Evolutionary conservation across 2,113 vertebrate genomes (phyloP), one percentile per base, ranked within the genome.

Genomic region (Vulpes ferrilata): DNA sequence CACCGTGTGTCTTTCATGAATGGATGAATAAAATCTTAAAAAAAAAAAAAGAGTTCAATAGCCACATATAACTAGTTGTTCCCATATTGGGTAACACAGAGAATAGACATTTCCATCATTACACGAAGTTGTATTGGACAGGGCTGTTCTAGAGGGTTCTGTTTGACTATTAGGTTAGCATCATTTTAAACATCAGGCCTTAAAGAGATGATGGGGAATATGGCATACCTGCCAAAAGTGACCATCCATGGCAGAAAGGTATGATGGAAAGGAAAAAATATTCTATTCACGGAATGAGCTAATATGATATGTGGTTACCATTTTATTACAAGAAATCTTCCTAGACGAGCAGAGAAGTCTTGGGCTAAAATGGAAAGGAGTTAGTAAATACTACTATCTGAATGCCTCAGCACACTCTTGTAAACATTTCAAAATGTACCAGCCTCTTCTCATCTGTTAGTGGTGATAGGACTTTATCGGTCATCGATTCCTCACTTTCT

Each of bases 401-500:
- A 96, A 86, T 53, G 81, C 7, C 7, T 90, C 78, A 48, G 12
- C 27, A 73, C 43, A 79, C 15, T 65, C 25, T 64, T 85, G 60
- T 60, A 88, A 85, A 25, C 27, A 35, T 62, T 89, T 32, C 85
- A 90, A 92, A 96, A 88, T 27, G 22, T 16, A 67, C 43, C 48
- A 78, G 55, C 35, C 60, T 97, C 69, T 55, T 17, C 55, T 90
- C 71, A 60, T 90, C 78, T 82, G 22, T 89, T 59, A 74, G 64
- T 22, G 48, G 51, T 85, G 64, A 73, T 32, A 94, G 57, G 43
- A 85, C 53, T 71, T 93, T 22, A 53, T 59, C 62, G 15, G 32
- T 97, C 83, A 95, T 96, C 60, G 60, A 73, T 74, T 32, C 35
- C 62, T 82, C 22, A 92, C 8, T 92, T 85, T 53, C 30, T 91